A percentile compares a stretch with the other conserved stretches of the same genome.
These are phyloP conservation scores for Melanargia galathea DNA, from an alignment of 2,888 invertebrate species.

Conservation along the genomic window DNA sequence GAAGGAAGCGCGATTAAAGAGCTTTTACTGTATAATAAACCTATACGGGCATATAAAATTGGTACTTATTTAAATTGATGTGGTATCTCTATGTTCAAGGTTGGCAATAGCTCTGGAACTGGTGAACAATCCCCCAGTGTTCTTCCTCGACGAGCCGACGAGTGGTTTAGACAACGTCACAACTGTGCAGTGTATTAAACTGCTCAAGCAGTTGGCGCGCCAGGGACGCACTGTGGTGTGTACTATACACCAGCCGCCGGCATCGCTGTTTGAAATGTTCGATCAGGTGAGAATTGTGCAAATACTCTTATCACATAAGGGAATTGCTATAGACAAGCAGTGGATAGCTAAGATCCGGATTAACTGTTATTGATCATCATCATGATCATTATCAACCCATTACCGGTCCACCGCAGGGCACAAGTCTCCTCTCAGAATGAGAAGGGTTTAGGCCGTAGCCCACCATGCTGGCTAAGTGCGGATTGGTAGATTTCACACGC, in stretches of 20 bases:
- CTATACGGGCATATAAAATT: no score
- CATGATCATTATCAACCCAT: no score
- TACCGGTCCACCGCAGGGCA: no score
- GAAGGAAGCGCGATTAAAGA: no score
- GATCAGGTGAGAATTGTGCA: constrained; percentile 71
- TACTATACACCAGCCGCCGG: constrained; percentile 87
- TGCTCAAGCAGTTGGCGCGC: constrained; percentile 81
- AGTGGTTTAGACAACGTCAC: constrained; percentile 87
- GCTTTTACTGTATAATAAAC: no score
- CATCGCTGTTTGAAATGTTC: constrained; percentile 84
- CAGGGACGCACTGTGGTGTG: constrained; percentile 87
- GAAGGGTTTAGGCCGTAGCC: no score
- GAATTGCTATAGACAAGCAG: neutral
- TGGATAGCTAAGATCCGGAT: no score
- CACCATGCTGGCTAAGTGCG: no score
- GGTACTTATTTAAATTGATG: neutral
- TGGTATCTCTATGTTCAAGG: constrained; percentile 48
- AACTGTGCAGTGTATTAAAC: constrained; percentile 82
- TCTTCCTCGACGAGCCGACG: constrained; percentile 93
- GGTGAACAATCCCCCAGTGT: constrained; percentile 91
- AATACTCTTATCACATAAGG: neutral
- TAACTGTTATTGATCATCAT: no score
- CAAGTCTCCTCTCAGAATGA: no score
- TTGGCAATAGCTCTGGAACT: constrained; percentile 91
- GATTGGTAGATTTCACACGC: no score